A percentile compares a stretch with the other conserved stretches of the same genome.
phyloP scores from a whole-genome alignment of 2,888 invertebrate genomes.

The Eudasyphora cyanicolor region DNA sequence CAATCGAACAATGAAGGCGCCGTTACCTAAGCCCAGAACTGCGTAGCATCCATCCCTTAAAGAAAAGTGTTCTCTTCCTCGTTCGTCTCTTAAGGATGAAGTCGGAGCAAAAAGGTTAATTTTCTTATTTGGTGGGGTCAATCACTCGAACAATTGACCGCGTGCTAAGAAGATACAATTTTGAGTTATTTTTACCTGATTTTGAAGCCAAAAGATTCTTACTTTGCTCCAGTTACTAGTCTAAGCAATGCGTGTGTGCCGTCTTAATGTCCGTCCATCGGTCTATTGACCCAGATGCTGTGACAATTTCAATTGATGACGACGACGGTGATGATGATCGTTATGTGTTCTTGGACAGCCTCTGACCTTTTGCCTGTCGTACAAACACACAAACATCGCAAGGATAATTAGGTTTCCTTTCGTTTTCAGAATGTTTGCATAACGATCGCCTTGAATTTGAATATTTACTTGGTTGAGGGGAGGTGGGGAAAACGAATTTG shows the following conservation, averaged over 20 bases:
- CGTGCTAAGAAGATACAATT: slow-evolving; percentile 46
- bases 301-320: slow-evolving; percentile 57
- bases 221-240: neutral
- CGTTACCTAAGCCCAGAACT: slow-evolving; percentile 24
- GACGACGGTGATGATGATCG: too few relatives aligned
- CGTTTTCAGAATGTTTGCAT: slow-evolving; percentile 58
- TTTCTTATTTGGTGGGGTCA: slow-evolving; percentile 71
- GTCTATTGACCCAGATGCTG: slow-evolving; percentile 60
- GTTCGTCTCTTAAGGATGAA: neutral
- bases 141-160: slow-evolving; percentile 53
- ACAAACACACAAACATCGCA: slow-evolving; percentile 30
- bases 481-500: too few relatives aligned
- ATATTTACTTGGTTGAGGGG: slow-evolving; percentile 28
- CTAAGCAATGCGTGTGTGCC: slow-evolving; percentile 18
- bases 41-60: slow-evolving; percentile 52
- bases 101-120: slow-evolving; percentile 71
- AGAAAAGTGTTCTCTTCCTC: neutral
- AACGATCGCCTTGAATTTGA: slow-evolving; percentile 46
- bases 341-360: slow-evolving; percentile 65
- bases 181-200: slow-evolving; percentile 19
- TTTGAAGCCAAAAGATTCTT: slow-evolving; percentile 44
- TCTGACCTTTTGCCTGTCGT: slow-evolving; percentile 71
- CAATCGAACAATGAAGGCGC: slow-evolving; percentile 11
- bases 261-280: too few relatives aligned
- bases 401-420: slow-evolving; percentile 71